Base-by-base conservation (phyloP, 2,113 vertebrate species). In the Montifringilla adamsi region DNA sequence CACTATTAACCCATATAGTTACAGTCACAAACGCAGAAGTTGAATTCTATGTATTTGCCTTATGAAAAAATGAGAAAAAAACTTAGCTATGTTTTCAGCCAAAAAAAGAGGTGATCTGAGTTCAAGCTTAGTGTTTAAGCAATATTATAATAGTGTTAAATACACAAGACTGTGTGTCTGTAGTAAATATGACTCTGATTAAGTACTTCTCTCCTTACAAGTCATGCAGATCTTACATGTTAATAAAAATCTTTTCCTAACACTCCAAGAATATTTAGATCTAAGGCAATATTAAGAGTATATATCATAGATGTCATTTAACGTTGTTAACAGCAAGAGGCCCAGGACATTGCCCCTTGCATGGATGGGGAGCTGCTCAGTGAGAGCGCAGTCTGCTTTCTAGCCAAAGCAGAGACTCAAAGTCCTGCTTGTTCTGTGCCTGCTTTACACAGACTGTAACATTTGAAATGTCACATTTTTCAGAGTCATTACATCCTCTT, bases 321-420 rank as follows among this genome's bases (percentile, higher is more conserved):
- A 63, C 22, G 22, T 13, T 69, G 10, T 17, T 73, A 33, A 11
- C 6, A 23, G 33, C 31, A 85, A 79, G 13, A 35, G 76, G 52
- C 31, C 22, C 26, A 46, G 6, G 47, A 33, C 5, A 4, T n/a
- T 1, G 0, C 2, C 8, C 8, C 16, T 58, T 3, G 5, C 1
- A 1, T 5, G 2, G 2, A 10, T 9, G 10, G 23, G 17, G 18
- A 59, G 56, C 28, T 62, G 24, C 22, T 75, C n/a, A 44, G 27
- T 24, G 22, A 15, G 22, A 15, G 21, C 16, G 12, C 41, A 79
- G 6, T 35, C 39, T 78, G 17, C 8, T 41, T 62, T 47, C 33
- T 22, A 47, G 39, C 10, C 39, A 59, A 80, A 77, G 59, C 43
- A 49, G 33, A 63, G 64, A 58, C 15, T 73, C 6, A 2, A 76